Conservation (phyloP, 2,113 vertebrate species). For the Tragelaphus scriptus region DNA sequence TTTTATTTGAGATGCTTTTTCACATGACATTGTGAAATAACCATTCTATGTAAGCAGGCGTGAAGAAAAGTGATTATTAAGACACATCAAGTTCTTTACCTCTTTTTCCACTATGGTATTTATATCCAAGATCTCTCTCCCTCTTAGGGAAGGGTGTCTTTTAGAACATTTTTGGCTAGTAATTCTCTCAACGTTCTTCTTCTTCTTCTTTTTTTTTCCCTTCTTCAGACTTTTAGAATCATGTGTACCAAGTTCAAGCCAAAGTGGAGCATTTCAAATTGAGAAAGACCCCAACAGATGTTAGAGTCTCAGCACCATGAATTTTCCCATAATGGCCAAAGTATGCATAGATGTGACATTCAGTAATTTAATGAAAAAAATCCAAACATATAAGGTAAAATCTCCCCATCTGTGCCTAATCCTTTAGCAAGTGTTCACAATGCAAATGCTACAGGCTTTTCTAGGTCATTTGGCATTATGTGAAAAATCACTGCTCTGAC, state of each 20-base stretch:
- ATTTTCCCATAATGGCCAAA: neutral
- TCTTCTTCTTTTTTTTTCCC: neutral
- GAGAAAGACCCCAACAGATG: neutral
- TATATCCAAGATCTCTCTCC: neutral
- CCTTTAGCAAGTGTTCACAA: slow-evolving; percentile 57
- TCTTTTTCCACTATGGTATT: neutral
- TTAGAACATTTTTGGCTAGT: neutral
- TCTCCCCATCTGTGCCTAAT: slow-evolving; percentile 44
- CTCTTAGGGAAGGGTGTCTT: neutral
- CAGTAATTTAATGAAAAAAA: neutral
- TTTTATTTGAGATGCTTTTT: slow-evolving; percentile 7
- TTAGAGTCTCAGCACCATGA: neutral
- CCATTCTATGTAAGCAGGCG: neutral
- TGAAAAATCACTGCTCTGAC: slow-evolving; percentile 77
- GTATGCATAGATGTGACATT: neutral
- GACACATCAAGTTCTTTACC: neutral
- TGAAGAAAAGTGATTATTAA: neutral
- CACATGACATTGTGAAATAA: neutral
- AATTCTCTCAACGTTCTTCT: neutral
- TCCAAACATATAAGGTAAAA: neutral
- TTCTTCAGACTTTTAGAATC: neutral
- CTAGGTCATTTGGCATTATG: slow-evolving; percentile 75
- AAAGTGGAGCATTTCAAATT: neutral
- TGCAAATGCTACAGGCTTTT: slow-evolving; percentile 75
- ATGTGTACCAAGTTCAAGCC: neutral